Conservation (phyloP, 2,888 invertebrate species). For the Drosophila koepferae region DNA sequence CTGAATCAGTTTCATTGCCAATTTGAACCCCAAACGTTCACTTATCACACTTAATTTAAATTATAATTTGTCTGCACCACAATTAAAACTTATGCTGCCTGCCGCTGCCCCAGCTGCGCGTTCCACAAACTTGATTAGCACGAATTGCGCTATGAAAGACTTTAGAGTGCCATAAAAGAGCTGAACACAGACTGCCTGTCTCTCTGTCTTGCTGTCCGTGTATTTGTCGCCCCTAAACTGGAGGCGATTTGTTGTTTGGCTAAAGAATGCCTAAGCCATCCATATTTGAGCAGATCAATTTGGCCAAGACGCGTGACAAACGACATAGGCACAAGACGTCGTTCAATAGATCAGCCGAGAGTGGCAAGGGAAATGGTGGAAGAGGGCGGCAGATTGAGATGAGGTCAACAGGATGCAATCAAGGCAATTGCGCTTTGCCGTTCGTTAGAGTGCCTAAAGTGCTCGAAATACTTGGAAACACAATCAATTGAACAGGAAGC, state of each 20-base stretch:
- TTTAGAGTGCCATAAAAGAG: conserved; percentile 62
- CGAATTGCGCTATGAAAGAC: conserved; percentile 54
- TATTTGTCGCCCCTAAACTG: background rate
- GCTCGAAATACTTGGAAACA: conserved; percentile 39
- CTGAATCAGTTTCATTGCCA: conserved; percentile 56
- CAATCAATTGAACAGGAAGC: conserved; percentile 67
- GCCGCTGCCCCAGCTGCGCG: conserved; percentile 2
- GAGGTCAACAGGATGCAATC: conserved; percentile 60
- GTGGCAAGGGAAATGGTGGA: too few relatives aligned
- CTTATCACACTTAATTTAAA: conserved; percentile 56
- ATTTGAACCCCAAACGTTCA: conserved; percentile 34
- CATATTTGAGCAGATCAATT: conserved; percentile 40
- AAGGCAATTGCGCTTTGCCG: conserved; percentile 46
- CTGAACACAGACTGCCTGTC: background rate
- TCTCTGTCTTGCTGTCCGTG: background rate
- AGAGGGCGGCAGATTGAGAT: background rate
- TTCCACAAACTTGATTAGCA: conserved; percentile 40
- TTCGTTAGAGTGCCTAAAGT: conserved; percentile 40
- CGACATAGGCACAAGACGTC: conserved; percentile 6
- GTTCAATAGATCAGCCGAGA: background rate
- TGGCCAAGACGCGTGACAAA: conserved; percentile 52
- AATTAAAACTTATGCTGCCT: conserved; percentile 29
- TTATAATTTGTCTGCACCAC: conserved; percentile 53
- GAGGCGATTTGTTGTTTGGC: background rate
- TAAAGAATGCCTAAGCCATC: conserved; percentile 29